These are phyloP conservation scores for Amorpha juglandis DNA, from an alignment of 2,888 invertebrate species.

Conservation along the genomic window DNA sequence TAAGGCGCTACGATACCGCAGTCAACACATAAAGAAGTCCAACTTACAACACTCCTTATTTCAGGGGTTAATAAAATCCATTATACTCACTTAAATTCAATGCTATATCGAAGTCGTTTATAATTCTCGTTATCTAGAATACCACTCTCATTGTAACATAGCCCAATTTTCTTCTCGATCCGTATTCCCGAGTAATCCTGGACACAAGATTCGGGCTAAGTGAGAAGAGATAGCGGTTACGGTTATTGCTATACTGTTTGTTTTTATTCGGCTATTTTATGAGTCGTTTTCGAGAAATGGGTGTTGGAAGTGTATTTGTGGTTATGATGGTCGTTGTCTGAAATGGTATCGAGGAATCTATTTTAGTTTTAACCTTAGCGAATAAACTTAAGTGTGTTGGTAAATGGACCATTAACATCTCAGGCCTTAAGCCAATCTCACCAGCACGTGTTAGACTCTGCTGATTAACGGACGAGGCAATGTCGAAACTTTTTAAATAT, in stretches of 20 bases:
- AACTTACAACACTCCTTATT: background rate
- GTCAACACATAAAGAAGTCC: too few species aligned
- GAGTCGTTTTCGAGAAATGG: background rate
- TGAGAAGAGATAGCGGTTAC: constrained; percentile 5
- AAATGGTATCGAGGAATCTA: background rate
- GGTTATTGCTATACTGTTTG: background rate
- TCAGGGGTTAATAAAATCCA: background rate
- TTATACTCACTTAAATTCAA: constrained; percentile 17
- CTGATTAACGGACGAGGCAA: too few species aligned
- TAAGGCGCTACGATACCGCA: too few species aligned
- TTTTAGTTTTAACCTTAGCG: background rate
- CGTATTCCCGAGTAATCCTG: constrained; percentile 49
- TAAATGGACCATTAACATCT: too few species aligned
- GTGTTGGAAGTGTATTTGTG: background rate
- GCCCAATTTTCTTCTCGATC: constrained; percentile 50
- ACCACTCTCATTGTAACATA: constrained; percentile 32
- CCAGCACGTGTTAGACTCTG: too few species aligned
- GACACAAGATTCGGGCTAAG: constrained; percentile 36
- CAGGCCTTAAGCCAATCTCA: too few species aligned
- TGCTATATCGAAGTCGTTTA: constrained; percentile 5
- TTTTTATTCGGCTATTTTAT: constrained; percentile 16
- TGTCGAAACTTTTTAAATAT: too few species aligned
- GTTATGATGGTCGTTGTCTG: background rate
- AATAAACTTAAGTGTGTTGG: too few species aligned
- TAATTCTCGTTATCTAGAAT: constrained; percentile 8